Conservation (phyloP, 2,888 invertebrate species). For the Dryobotodes eremita region DNA sequence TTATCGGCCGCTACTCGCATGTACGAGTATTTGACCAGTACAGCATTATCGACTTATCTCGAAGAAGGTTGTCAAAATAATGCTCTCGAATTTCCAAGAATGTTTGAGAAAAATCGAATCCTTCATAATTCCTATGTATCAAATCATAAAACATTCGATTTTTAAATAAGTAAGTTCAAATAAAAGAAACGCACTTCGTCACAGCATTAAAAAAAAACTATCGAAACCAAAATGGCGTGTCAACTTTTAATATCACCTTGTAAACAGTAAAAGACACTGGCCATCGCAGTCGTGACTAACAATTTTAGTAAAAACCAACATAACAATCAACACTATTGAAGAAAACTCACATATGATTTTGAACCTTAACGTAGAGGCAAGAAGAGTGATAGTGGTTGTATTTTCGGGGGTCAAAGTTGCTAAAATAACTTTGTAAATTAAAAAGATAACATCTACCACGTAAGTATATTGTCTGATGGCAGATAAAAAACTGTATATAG, state of each 20-base stretch:
- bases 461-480: constrained; percentile 83
- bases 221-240: constrained; percentile 82
- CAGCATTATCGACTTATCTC: no score
- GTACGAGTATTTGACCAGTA: no score
- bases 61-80: no score
- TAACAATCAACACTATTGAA: constrained; percentile 19
- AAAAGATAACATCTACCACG: constrained; percentile 84
- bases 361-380: not conserved
- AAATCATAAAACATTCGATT: constrained; percentile 15
- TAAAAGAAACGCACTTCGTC: constrained; percentile 54
- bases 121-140: not conserved
- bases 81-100: no score
- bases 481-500: constrained; percentile 84
- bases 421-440: constrained; percentile 72
- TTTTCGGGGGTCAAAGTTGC: not conserved
- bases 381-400: not conserved
- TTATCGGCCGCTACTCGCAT: no score
- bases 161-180: constrained; percentile 5
- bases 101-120: not conserved
- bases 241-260: constrained; percentile 85
- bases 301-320: constrained; percentile 77
- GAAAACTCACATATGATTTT: constrained; percentile 10
- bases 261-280: constrained; percentile 82
- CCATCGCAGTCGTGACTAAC: constrained; percentile 85
- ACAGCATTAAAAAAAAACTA: constrained; percentile 67